Evolutionary conservation across 2,888 invertebrate genomes (phyloP).

Genomic region (Toxonevra muliebris): DNA sequence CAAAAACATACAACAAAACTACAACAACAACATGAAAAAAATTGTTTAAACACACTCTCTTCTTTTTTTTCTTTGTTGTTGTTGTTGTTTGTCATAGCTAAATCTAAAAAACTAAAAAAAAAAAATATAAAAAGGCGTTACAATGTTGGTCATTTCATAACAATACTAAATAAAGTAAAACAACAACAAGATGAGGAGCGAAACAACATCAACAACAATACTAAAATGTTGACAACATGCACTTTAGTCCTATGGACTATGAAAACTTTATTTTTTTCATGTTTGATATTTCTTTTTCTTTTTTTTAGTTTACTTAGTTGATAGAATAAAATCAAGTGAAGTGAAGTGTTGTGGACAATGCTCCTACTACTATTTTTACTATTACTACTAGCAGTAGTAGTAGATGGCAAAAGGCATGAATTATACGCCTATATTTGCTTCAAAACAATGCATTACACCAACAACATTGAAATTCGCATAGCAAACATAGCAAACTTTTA

Average conservation of each 20-base stretch:
- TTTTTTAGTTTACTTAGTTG: too few species aligned
- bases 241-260: background rate
- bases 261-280: background rate
- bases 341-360: too few species aligned
- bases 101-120: constrained; percentile 12
- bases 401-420: too few species aligned
- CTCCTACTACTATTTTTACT: too few species aligned
- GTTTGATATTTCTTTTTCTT: too few species aligned
- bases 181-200: background rate
- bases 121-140: constrained; percentile 13
- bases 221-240: constrained; percentile 23
- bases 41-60: background rate
- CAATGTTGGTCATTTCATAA: constrained; percentile 24
- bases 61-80: background rate
- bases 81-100: constrained; percentile 22
- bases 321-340: too few species aligned
- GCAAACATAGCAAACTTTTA: too few species aligned
- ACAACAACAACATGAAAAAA: constrained; percentile 10
- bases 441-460: too few species aligned
- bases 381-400: too few species aligned
- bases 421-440: too few species aligned
- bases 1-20: constrained; percentile 16
- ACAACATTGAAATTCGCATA: too few species aligned
- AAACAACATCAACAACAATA: constrained; percentile 5
- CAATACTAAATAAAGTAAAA: constrained; percentile 14